Base-by-base conservation (phyloP, 2,797 vertebrate species). In the Enteromius treurensis region DNA sequence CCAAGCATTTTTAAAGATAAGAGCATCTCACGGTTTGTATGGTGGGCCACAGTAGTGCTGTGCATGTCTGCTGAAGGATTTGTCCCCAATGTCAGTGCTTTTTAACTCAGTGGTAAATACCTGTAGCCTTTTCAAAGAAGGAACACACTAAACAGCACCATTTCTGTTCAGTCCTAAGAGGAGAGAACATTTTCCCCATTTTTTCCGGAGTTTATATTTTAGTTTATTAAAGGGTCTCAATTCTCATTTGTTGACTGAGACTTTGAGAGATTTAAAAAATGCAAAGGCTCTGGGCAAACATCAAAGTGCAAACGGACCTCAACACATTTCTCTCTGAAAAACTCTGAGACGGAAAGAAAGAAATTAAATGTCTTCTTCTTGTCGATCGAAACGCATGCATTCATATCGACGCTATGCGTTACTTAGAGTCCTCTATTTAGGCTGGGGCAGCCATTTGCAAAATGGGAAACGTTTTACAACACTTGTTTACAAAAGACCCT, bases 171-270 rank as follows among this genome's bases (percentile, higher is more conserved):
- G 3, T 67, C 60, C 60, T 75, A 47, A 49, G 26, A 78, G 34
- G 10, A 51, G 7, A 11, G 26, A 71, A 62, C 34, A 55, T 23
- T 55, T 68, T 71, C 47, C 26, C 55, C 6, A 14, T n/a, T 15
- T 42, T 58, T 49, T 58, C 60, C 40, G 11, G 1, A 81, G 29
- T 14, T 64, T 65, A 75, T 42, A 40, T 67, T 65, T 64, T 82
- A 42, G 58, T 40, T 82, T 82, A 75, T 82, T 65, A 68, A 68
- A 53, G 45, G 42, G 70, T 82, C 71, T 82, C 85, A 73, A 53
- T 55, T 73, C 80, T 34, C 21, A 49, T 62, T 73, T 65, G 67
- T 73, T 82, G 79, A 70, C 37, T 60, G 67, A 60, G 15, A 40
- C n/a, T 34, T 55, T 23, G 32, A 23, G 37, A 71, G 42, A 29